Percentiles rank a stretch among this genome's conserved stretches.
Evolutionary conservation across 35 echinoderm and acorn worm species (phyloP).

Genomic region (Lytechinus pictus): DNA sequence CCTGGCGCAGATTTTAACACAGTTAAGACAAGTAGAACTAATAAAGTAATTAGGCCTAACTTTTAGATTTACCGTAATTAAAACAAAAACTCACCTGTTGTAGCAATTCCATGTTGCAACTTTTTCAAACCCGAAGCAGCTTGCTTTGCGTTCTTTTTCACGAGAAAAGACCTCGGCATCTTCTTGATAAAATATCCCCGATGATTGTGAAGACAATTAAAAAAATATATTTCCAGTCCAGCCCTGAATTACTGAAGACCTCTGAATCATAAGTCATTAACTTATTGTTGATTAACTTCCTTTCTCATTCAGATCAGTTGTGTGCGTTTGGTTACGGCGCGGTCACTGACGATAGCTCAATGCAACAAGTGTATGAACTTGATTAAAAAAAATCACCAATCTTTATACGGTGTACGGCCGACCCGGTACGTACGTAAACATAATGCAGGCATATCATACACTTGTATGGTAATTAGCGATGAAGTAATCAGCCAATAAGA

Average conservation of each 20-base stretch:
- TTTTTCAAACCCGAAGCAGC: constrained; percentile 26
- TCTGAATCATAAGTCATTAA: background rate
- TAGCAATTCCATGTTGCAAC: constrained; percentile 50
- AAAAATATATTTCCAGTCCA: background rate
- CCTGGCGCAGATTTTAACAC: too few relatives aligned
- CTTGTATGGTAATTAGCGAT: background rate
- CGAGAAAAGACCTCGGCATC: constrained; percentile 48
- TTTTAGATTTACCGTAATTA: too few relatives aligned
- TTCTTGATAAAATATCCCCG: background rate
- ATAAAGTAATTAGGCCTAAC: too few relatives aligned
- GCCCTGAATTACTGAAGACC: background rate
- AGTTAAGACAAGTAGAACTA: too few relatives aligned
- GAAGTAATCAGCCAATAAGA: background rate
- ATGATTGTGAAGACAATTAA: background rate
- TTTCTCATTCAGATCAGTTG: background rate
- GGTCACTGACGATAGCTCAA: background rate
- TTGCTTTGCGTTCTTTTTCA: constrained; percentile 48
- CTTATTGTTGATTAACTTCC: background rate
- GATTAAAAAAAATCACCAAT: background rate
- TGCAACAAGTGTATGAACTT: background rate
- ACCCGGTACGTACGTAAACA: background rate
- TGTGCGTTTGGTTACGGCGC: background rate
- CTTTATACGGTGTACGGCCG: background rate
- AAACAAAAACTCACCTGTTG: constrained; percentile 9
- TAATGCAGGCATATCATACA: background rate